These are phyloP conservation scores for Agriopis marginaria DNA, from an alignment of 2,888 invertebrate species.

Conservation along the genomic window DNA sequence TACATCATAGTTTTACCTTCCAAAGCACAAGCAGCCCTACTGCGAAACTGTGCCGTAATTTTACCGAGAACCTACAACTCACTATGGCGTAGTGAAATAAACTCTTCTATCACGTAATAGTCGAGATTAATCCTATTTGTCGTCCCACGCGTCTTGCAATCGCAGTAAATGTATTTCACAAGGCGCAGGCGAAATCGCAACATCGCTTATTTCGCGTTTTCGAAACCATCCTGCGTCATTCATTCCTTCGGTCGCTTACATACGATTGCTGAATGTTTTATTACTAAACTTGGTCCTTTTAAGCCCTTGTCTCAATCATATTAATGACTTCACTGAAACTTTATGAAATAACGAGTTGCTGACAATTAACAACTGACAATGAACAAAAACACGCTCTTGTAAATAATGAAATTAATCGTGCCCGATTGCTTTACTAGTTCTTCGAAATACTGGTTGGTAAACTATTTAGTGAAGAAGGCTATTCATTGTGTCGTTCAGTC, in stretches of 20 bases:
- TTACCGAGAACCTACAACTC: not conserved
- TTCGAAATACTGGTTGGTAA: constrained; percentile 19
- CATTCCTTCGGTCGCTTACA: constrained; percentile 71
- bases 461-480: constrained; percentile 13
- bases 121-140: constrained; percentile 79
- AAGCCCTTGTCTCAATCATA: constrained; percentile 53
- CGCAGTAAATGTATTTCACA: constrained; percentile 79
- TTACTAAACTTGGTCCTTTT: constrained; percentile 47
- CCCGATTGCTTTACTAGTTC: constrained; percentile 15
- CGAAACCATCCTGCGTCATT: constrained; percentile 84
- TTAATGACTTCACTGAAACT: constrained; percentile 3
- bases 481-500: constrained; percentile 25
- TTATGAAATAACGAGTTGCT: not conserved
- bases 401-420: constrained; percentile 2
- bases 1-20: constrained; percentile 1
- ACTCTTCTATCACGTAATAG: constrained; percentile 54
- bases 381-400: not conserved
- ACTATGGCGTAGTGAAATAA: constrained; percentile 31
- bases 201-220: constrained; percentile 84
- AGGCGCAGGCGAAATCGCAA: constrained; percentile 74
- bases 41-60: not conserved
- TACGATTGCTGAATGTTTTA: constrained; percentile 44
- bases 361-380: constrained; percentile 1
- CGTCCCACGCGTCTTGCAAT: constrained; percentile 82
- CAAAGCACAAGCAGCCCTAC: not conserved